These are phyloP conservation scores for Gila orcuttii DNA, from an alignment of 2,113 vertebrate genomes.

Conservation along the genomic window DNA sequence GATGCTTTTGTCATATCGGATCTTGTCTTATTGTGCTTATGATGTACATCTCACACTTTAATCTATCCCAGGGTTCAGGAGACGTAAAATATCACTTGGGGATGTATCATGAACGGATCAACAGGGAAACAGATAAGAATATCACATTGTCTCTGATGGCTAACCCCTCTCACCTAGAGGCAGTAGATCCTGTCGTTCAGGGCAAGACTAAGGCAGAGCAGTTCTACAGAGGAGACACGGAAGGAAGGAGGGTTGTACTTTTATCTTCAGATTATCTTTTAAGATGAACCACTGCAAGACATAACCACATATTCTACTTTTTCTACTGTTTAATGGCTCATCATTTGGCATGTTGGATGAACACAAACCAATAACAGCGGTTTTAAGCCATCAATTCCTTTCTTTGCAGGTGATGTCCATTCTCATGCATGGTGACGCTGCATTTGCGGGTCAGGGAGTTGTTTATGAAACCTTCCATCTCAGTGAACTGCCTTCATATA, in stretches of 20 bases:
- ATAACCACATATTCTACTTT: not conserved
- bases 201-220: slow-evolving; percentile 88
- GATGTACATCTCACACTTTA: not conserved
- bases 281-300: not conserved
- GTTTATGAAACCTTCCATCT: slow-evolving; percentile 93
- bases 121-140: slow-evolving; percentile 86
- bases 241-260: slow-evolving; percentile 81
- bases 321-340: not conserved
- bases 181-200: slow-evolving; percentile 85
- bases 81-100: slow-evolving; percentile 94
- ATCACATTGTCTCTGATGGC: slow-evolving; percentile 90
- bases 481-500: slow-evolving; percentile 90
- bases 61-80: slow-evolving; percentile 81
- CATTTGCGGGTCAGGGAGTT: slow-evolving; percentile 90
- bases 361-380: not conserved
- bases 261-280: slow-evolving; percentile 3
- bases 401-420: slow-evolving; percentile 90
- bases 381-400: not conserved
- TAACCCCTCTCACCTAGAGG: slow-evolving; percentile 91
- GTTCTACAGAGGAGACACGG: slow-evolving; percentile 84
- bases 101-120: slow-evolving; percentile 92
- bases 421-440: slow-evolving; percentile 88
- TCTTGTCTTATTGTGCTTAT: not conserved
- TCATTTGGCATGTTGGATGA: not conserved
- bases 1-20: not conserved